A percentile compares a stretch with the other conserved stretches of the same genome.
Evolutionary conservation across 2,113 vertebrate species (phyloP).

Genomic region (Chitala chitala): DNA sequence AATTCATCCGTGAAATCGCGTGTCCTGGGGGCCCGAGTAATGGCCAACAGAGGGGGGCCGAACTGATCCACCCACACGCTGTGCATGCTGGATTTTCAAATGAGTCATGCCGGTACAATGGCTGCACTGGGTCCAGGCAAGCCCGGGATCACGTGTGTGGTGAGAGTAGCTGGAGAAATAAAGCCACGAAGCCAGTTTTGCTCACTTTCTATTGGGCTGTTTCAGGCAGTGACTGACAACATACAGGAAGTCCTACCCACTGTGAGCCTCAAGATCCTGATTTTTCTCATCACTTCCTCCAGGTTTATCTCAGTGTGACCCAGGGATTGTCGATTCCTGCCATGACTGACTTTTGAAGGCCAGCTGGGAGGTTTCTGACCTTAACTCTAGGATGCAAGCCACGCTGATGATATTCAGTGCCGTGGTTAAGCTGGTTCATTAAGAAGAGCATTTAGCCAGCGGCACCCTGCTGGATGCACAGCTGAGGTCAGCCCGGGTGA

Average conservation of each 20-base stretch:
- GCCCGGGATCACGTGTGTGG: neutral
- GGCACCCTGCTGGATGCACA: neutral
- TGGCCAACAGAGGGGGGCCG: neutral
- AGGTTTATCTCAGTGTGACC: neutral
- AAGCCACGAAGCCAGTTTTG: neutral
- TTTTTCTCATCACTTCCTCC: neutral
- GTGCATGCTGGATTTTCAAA: neutral
- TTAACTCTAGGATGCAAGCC: neutral
- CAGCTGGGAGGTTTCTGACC: neutral
- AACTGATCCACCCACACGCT: neutral
- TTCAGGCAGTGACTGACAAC: neutral
- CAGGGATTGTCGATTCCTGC: neutral
- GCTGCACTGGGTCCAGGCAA: neutral
- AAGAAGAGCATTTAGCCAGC: neutral
- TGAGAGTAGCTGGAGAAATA: neutral
- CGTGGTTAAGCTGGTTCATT: neutral
- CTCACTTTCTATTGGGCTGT: neutral
- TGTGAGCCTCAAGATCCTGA: neutral
- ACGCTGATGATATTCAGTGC: neutral
- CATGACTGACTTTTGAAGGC: neutral
- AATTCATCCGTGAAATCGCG: neutral
- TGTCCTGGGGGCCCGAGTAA: neutral
- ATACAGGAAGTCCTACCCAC: neutral
- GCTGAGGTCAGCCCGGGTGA: neutral
- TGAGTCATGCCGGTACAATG: neutral